Percentiles rank a stretch among this genome's conserved stretches.
phyloP scores from a whole-genome alignment of 2,797 vertebrate genomes.

The Luscinia luscinia region DNA sequence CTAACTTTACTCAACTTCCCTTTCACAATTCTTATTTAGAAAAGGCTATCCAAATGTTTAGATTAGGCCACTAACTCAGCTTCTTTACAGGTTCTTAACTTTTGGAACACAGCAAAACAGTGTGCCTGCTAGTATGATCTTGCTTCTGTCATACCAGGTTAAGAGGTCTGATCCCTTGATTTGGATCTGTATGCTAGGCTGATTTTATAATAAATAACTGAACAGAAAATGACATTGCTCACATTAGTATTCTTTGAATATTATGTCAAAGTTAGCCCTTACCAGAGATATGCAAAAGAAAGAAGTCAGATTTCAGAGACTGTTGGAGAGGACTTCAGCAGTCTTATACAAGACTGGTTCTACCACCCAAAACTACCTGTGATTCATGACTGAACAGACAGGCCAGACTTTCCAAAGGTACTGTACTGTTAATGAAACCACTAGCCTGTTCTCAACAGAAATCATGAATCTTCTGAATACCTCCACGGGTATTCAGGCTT shows the following conservation, averaged over 20 bases:
- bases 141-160: not conserved
- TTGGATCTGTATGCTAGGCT: not conserved
- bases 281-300: not conserved
- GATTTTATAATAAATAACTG: not conserved
- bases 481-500: not conserved
- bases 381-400: not conserved
- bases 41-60: not conserved
- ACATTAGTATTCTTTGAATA: not conserved
- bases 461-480: not conserved
- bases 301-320: conserved; percentile 10
- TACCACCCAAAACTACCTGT: not conserved
- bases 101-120: not conserved
- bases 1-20: not conserved
- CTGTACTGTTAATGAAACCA: not conserved
- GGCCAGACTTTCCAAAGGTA: not conserved
- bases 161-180: not conserved
- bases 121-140: not conserved
- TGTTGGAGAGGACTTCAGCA: not conserved
- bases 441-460: not conserved
- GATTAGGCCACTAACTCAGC: not conserved
- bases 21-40: not conserved
- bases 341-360: not conserved
- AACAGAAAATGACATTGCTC: not conserved
- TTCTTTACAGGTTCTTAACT: not conserved
- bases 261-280: not conserved